Conservation (phyloP, 2,113 vertebrate genomes). For the Triplophysa rosa region DNA sequence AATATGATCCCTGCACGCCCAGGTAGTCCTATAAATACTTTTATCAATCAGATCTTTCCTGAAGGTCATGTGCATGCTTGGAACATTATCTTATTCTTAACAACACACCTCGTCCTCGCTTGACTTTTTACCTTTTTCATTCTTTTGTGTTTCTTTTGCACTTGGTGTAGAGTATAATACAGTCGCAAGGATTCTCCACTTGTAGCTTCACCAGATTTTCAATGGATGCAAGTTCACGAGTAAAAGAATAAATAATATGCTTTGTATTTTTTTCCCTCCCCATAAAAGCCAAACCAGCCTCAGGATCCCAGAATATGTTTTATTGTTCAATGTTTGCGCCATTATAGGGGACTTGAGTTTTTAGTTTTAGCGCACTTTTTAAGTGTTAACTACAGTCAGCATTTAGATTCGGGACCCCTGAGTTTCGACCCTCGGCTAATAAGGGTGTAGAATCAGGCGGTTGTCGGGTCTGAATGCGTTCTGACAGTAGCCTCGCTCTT, state of each 20-base stretch:
- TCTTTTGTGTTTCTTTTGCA: not conserved
- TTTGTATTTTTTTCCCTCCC: not conserved
- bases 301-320: not conserved
- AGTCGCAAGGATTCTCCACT: not conserved
- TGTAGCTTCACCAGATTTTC: not conserved
- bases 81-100: not conserved
- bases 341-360: not conserved
- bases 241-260: not conserved
- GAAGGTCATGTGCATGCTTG: not conserved
- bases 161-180: not conserved
- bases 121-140: slow-evolving; percentile 1
- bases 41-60: not conserved
- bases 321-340: not conserved
- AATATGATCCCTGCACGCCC: not conserved
- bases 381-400: no score
- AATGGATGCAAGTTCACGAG: not conserved
- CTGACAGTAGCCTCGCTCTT: slow-evolving; percentile 27
- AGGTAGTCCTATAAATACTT: slow-evolving; percentile 2
- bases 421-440: slow-evolving; percentile 31
- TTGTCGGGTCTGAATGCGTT: slow-evolving; percentile 12
- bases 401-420: slow-evolving; percentile 9
- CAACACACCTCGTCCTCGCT: not conserved
- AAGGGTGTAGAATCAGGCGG: slow-evolving; percentile 30
- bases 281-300: not conserved
- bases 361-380: no score